Conservation (phyloP, 2,888 invertebrate species). For the Trachelus tabidus region DNA sequence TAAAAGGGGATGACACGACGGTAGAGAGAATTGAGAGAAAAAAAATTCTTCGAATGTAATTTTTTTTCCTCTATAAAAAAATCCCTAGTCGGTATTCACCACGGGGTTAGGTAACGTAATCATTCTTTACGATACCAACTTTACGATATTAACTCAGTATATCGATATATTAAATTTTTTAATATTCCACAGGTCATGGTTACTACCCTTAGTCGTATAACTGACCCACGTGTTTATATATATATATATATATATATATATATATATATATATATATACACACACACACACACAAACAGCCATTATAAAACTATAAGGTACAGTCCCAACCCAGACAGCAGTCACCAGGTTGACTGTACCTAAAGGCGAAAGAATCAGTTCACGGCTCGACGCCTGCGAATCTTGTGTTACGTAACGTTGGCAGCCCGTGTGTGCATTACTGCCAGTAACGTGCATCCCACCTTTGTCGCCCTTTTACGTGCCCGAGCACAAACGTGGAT, state of each 20-base stretch:
- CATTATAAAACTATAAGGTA: background rate
- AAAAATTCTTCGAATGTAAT: background rate
- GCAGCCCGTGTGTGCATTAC: constrained; percentile 47
- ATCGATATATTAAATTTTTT: background rate
- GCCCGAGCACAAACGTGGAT: background rate
- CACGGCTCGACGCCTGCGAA: constrained; percentile 50
- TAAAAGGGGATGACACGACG: background rate
- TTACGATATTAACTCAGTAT: background rate
- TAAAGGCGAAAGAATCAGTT: constrained; percentile 51
- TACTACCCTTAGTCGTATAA: too few species aligned
- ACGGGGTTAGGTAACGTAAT: background rate
- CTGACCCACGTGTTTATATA: too few species aligned
- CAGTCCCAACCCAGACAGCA: background rate
- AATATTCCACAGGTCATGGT: background rate
- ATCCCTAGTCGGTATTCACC: background rate
- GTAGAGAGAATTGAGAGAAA: background rate
- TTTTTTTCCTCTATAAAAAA: background rate
- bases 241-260: too few species aligned
- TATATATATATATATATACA: too few species aligned
- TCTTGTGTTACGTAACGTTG: constrained; percentile 54
- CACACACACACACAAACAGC: background rate
- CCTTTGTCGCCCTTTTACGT: constrained; percentile 37
- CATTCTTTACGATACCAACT: background rate
- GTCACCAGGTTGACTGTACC: background rate
- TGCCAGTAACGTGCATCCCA: constrained; percentile 46